These are phyloP conservation scores for Morone chrysops DNA, from an alignment of 2,113 vertebrate species.

Conservation along the genomic window DNA sequence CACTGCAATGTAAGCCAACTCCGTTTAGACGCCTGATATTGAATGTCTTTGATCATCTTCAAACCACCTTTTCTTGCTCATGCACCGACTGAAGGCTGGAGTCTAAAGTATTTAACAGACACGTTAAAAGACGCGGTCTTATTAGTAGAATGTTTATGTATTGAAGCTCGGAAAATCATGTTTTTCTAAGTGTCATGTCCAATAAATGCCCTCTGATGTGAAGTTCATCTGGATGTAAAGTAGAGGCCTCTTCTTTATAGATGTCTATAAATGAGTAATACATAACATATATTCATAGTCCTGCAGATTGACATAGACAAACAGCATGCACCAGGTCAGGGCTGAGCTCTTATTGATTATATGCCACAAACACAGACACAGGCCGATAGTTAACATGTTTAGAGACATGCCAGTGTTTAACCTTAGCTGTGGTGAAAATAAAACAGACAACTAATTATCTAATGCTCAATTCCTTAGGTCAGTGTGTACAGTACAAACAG, in stretches of 20 bases:
- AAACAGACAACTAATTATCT: not conserved
- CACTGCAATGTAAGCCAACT: not conserved
- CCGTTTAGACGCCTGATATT: not conserved
- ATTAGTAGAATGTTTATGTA: not conserved
- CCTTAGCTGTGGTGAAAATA: not conserved
- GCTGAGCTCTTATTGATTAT: constrained; percentile 13
- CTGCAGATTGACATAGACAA: constrained; percentile 16
- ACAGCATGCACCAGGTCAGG: not conserved
- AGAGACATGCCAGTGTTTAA: not conserved
- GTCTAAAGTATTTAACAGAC: not conserved
- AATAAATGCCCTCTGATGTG: constrained; percentile 10
- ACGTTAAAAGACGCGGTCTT: not conserved
- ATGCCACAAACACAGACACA: constrained; percentile 11
- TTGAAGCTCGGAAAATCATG: not conserved
- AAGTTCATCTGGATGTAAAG: constrained; percentile 5
- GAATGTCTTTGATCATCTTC: not conserved
- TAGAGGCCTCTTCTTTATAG: not conserved
- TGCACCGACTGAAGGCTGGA: not conserved
- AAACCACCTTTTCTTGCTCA: not conserved
- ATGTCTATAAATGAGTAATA: not conserved
- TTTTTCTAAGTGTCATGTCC: not conserved
- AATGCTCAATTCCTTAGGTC: not conserved
- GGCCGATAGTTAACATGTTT: not conserved
- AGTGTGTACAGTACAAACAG: not conserved
- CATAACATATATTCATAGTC: not conserved